A percentile compares a stretch with the other conserved stretches of the same genome.
These are phyloP conservation scores for Periophthalmodon schlosseri DNA, from an alignment of 2,113 vertebrate genomes.

Conservation along the genomic window DNA sequence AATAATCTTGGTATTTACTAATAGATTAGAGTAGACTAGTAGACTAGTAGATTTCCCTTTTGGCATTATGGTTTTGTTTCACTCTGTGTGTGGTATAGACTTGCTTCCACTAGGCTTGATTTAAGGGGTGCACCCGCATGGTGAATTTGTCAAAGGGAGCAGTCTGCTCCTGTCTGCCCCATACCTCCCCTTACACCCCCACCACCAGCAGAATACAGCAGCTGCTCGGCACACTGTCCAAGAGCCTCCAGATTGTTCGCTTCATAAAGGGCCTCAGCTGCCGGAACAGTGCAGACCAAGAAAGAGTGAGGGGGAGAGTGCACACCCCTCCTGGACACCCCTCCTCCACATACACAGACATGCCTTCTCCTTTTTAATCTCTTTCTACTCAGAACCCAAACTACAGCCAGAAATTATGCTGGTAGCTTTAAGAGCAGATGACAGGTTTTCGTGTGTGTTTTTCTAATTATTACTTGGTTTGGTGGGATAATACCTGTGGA, in stretches of 20 bases:
- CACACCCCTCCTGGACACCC: slow-evolving; percentile 6
- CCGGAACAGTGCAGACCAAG: slow-evolving; percentile 74
- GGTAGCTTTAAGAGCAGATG: slow-evolving; percentile 42
- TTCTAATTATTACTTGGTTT: slow-evolving; percentile 12
- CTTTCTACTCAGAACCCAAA: slow-evolving; percentile 51
- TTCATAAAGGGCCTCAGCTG: slow-evolving; percentile 76
- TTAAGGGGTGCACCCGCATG: slow-evolving; percentile 26
- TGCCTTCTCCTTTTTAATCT: slow-evolving; percentile 49
- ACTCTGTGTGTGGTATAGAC: neutral
- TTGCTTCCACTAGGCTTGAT: slow-evolving; percentile 36
- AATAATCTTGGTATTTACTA: too few species aligned
- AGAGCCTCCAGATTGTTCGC: slow-evolving; percentile 77
- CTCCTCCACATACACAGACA: slow-evolving; percentile 50
- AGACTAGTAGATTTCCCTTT: too few species aligned
- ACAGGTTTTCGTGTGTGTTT: too few species aligned
- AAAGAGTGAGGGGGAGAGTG: slow-evolving; percentile 55
- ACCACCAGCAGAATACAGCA: slow-evolving; percentile 66
- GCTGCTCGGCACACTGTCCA: slow-evolving; percentile 76
- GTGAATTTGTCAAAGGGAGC: slow-evolving; percentile 11
- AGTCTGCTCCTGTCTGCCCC: slow-evolving; percentile 44
- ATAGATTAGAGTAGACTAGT: too few species aligned
- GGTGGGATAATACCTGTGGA: too few species aligned
- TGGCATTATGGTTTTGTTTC: too few species aligned
- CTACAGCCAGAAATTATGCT: slow-evolving; percentile 63
- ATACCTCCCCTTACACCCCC: slow-evolving; percentile 52